These are phyloP conservation scores for Tenebrio molitor DNA, from an alignment of 1,140 invertebrate species.

Conservation along the genomic window DNA sequence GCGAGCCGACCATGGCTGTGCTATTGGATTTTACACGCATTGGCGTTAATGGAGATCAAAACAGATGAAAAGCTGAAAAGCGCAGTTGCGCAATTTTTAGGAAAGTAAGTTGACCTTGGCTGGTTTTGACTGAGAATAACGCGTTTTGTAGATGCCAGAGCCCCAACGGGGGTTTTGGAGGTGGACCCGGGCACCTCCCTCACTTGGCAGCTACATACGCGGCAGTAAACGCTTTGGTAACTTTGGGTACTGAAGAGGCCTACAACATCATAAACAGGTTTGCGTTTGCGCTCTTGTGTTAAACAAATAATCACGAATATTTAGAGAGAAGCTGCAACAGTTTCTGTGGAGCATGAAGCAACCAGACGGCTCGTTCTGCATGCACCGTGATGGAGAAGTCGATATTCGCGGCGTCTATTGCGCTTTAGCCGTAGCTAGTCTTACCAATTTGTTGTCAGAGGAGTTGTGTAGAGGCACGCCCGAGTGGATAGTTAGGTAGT, in stretches of 20 bases:
- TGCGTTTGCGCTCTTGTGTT: not conserved
- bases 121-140: constrained; percentile 8
- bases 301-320: not conserved
- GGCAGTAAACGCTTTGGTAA: constrained; percentile 92
- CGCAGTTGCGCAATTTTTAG: constrained; percentile 78
- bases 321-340: constrained; percentile 76
- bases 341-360: constrained; percentile 85
- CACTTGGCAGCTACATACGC: constrained; percentile 98
- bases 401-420: constrained; percentile 97
- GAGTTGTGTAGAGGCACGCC: constrained; percentile 88
- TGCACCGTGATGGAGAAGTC: constrained; percentile 95
- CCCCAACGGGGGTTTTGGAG: constrained; percentile 91
- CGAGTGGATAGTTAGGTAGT: constrained; percentile 86
- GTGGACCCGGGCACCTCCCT: constrained; percentile 90
- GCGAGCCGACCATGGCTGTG: constrained; percentile 95
- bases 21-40: constrained; percentile 94
- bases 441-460: constrained; percentile 82
- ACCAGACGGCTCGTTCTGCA: constrained; percentile 90
- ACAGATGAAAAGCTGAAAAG: constrained; percentile 76
- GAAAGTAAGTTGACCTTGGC: constrained; percentile 64
- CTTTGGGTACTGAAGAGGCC: constrained; percentile 89
- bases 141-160: constrained; percentile 78
- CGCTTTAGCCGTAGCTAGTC: constrained; percentile 88
- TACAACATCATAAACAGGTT: constrained; percentile 89
- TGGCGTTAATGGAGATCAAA: constrained; percentile 84